These are phyloP conservation scores for Steatornis caripensis DNA, from an alignment of 2,113 vertebrate genomes.

Conservation along the genomic window DNA sequence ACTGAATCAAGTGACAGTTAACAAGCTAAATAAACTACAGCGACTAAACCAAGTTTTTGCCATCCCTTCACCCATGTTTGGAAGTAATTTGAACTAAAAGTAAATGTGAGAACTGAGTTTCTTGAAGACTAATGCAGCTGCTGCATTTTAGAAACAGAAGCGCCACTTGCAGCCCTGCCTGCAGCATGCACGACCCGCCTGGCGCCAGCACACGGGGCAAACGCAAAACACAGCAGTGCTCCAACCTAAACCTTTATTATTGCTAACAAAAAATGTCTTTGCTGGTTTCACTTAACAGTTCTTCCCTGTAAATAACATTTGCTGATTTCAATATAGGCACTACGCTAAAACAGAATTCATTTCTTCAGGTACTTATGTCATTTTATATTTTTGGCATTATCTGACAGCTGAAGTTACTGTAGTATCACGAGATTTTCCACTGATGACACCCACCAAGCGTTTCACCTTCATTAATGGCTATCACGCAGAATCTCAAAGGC, in stretches of 20 bases:
- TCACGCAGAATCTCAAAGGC: neutral
- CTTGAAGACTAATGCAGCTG: neutral
- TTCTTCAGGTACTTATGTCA: neutral
- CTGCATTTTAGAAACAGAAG: neutral
- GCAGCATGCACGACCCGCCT: neutral
- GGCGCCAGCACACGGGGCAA: constrained; percentile 15
- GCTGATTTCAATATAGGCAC: neutral
- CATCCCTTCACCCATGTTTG: neutral
- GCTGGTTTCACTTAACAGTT: neutral
- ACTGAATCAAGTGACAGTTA: neutral
- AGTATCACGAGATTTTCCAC: neutral
- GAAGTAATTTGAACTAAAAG: neutral
- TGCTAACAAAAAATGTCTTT: neutral
- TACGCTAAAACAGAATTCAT: neutral
- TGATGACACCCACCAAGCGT: neutral
- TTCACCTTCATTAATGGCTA: neutral
- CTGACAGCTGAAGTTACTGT: neutral
- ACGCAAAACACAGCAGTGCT: no score
- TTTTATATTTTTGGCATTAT: neutral
- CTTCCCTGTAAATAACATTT: neutral
- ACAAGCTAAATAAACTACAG: neutral
- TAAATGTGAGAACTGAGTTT: neutral
- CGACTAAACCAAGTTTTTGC: neutral
- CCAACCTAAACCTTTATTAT: neutral
- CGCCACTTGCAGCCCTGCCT: neutral